Evolutionary conservation across 1,140 invertebrate species (phyloP).

Genomic region (Drosophila sp.): DNA sequence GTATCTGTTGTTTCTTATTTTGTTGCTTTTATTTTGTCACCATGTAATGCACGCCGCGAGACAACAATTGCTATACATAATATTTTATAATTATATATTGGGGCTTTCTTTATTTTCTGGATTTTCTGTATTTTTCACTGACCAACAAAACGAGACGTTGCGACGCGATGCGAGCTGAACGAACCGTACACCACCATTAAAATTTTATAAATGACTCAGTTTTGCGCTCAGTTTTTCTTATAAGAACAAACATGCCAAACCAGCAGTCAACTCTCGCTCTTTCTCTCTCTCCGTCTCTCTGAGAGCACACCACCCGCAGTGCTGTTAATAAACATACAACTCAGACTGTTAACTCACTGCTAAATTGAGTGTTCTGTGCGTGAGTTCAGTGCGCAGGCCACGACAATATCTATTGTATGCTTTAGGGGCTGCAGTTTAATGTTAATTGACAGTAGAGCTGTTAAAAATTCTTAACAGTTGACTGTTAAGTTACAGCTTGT

Average conservation of each 20-base stretch:
- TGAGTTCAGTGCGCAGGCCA: slow-evolving; percentile 26
- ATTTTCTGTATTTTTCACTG: slow-evolving; percentile 66
- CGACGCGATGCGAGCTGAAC: slow-evolving; percentile 63
- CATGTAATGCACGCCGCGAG: slow-evolving; percentile 35
- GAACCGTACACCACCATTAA: slow-evolving; percentile 76
- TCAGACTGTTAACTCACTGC: slow-evolving; percentile 30
- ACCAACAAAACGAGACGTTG: slow-evolving; percentile 58
- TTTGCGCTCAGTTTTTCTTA: slow-evolving; percentile 54
- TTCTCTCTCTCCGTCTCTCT: slow-evolving; percentile 3
- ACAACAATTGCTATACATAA: slow-evolving; percentile 47
- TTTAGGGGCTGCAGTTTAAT: slow-evolving; percentile 37
- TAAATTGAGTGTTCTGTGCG: slow-evolving; percentile 21
- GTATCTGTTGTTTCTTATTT: slow-evolving; percentile 14
- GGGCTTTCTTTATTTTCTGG: slow-evolving; percentile 44
- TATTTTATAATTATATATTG: slow-evolving; percentile 30
- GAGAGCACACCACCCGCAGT: slow-evolving; percentile 25
- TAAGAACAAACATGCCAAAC: slow-evolving; percentile 44
- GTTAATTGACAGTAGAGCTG: background rate
- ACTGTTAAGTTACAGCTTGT: slow-evolving; percentile 18
- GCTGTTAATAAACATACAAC: slow-evolving; percentile 34
- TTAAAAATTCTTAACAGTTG: slow-evolving; percentile 15
- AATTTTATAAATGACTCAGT: slow-evolving; percentile 68
- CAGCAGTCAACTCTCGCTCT: slow-evolving; percentile 1
- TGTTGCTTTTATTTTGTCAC: slow-evolving; percentile 38
- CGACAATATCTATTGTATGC: slow-evolving; percentile 23